Base-by-base conservation (phyloP, 2,888 invertebrate species). In the Agonopterix subpropinquella region DNA sequence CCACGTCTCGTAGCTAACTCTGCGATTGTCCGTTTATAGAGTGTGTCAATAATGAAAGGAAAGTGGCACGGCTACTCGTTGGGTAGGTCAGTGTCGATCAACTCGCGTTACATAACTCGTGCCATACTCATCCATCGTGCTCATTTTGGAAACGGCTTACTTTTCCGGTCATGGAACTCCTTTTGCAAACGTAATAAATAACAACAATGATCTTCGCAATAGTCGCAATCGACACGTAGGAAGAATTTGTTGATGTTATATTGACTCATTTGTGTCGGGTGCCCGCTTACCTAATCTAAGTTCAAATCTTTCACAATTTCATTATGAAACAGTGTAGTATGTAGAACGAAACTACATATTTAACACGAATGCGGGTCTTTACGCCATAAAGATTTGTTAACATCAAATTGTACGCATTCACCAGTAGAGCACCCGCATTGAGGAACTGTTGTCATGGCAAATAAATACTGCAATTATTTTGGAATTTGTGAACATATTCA, bases 31-130 rank as follows among this genome's bases (percentile, higher is more conserved):
- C 39, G 39, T 39, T 39, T 39, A 39, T 9, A 39, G 54, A 53
- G 81, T 84, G 81, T 85, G 87, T 85, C 85, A 84, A 85, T 85
- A 85, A 80, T 79, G 81, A 86, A 85, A 84, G 77, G 85, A 85
- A 87, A 87, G 87, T 86, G 74, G 83, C 78, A 70, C 86, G 74
- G 59, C 64, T 64, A 72, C 62, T 72, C 67, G 66, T 61, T 72
- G 78, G 28, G 79, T 86, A 75, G 88, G 88, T 87, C 88, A 88
- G 84, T 87, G 87, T 85, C 88, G 82, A 65, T 65, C 67, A 62
- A 65, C 43, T 28, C 28, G 28, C 65, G 59, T 86, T 85, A 79
- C 84, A 78, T 86, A 86, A 88, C 73, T 60, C 62, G 66, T 75
- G 80, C 82, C 77, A 80, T 72, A 73, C 67, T 49, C 78, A 77